Evolutionary conservation across 2,888 invertebrate genomes (phyloP).

Genomic region (Siphlonurus alternatus): DNA sequence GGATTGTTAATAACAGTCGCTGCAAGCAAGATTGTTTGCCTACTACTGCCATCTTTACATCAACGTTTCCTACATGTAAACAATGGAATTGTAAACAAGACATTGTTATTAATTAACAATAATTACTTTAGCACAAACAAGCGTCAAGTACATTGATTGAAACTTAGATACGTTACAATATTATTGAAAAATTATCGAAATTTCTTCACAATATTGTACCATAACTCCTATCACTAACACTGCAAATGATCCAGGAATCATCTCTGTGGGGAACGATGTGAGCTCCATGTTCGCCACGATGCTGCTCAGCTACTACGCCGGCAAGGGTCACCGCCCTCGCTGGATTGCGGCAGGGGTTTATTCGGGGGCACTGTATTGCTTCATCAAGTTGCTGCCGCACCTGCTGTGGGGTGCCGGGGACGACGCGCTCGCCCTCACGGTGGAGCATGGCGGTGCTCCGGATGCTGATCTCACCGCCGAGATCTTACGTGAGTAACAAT

Average conservation of each 20-base stretch:
- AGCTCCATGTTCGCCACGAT: constrained; percentile 49
- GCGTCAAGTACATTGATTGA: too few relatives aligned
- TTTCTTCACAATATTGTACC: constrained; percentile 42
- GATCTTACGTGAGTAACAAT: neutral
- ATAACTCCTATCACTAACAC: constrained; percentile 29
- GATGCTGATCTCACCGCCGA: constrained; percentile 6
- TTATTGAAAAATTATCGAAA: constrained; percentile 50
- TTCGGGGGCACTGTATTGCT: constrained; percentile 44
- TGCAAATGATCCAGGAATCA: constrained; percentile 41
- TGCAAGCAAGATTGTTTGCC: too few relatives aligned
- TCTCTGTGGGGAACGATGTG: constrained; percentile 56
- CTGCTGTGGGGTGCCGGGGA: constrained; percentile 49
- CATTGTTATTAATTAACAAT: too few relatives aligned
- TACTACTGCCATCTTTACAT: too few relatives aligned
- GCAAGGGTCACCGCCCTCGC: constrained; percentile 49
- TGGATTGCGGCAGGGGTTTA: constrained; percentile 49
- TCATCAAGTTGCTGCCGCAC: constrained; percentile 48
- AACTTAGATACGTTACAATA: constrained; percentile 46
- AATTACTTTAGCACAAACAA: too few relatives aligned
- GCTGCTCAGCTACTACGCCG: constrained; percentile 49
- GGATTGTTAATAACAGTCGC: too few relatives aligned
- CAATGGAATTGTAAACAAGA: too few relatives aligned
- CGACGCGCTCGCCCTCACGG: constrained; percentile 42
- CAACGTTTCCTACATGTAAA: too few relatives aligned
- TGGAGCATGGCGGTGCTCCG: constrained; percentile 33